Evolutionary conservation across 2,888 invertebrate species (phyloP).

Genomic region (Rotaria macrura): DNA sequence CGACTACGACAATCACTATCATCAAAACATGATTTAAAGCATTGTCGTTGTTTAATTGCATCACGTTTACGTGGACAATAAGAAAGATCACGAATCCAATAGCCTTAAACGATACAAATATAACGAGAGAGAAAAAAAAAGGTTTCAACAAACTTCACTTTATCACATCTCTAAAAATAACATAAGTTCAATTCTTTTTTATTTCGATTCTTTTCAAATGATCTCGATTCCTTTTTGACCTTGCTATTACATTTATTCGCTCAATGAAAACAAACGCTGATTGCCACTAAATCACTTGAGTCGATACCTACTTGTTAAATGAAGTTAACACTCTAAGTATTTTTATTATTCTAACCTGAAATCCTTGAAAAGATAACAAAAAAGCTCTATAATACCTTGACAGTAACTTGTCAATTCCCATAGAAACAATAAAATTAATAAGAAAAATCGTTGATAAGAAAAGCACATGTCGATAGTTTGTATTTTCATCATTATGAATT

Average conservation of each 20-base stretch:
- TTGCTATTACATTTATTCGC: not conserved
- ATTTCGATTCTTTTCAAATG: not conserved
- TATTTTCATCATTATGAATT: not conserved
- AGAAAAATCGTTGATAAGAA: not conserved
- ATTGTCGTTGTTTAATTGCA: not conserved
- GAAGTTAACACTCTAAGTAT: not conserved
- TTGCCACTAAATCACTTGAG: not conserved
- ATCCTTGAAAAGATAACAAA: not conserved
- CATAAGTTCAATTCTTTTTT: not conserved
- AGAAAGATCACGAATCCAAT: slow-evolving; percentile 16
- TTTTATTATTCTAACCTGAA: slow-evolving; percentile 15
- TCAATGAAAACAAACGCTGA: not conserved
- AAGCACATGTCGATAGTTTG: not conserved
- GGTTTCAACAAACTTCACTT: not conserved
- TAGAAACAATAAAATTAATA: not conserved
- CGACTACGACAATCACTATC: slow-evolving; percentile 22
- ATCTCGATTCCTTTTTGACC: not conserved
- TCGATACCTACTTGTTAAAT: not conserved
- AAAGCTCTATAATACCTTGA: not conserved
- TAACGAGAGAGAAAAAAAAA: not conserved
- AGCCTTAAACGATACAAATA: not conserved
- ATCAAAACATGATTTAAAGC: slow-evolving; percentile 19
- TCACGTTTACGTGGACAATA: slow-evolving; percentile 18
- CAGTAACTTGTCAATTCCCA: not conserved
- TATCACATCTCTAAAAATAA: not conserved